Conservation (phyloP, 2,797 vertebrate genomes). For the Erpetoichthys calabaricus region DNA sequence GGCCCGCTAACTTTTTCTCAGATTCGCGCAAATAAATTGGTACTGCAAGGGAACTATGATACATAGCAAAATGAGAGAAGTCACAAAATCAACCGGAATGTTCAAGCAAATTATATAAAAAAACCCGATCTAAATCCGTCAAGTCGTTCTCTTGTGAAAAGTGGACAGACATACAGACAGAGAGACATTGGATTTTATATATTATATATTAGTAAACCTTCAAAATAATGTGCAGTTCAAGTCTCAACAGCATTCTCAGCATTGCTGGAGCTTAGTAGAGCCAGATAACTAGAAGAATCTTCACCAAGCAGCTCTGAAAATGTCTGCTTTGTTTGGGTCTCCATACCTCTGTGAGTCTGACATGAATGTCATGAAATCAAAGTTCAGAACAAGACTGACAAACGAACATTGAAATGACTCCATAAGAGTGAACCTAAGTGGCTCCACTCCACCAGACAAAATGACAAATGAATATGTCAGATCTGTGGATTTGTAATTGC, state of each 20-base stretch:
- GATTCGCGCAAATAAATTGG: no score
- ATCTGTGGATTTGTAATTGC: no score
- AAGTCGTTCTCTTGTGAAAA: no score
- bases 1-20: no score
- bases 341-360: slow-evolving; percentile 15
- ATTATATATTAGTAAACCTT: slow-evolving; percentile 3
- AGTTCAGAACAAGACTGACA: slow-evolving; percentile 17
- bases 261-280: slow-evolving; percentile 11
- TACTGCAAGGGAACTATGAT: no score
- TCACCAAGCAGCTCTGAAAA: slow-evolving; percentile 12
- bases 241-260: slow-evolving; percentile 8
- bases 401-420: slow-evolving; percentile 18
- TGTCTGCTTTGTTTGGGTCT: slow-evolving; percentile 12
- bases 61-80: no score
- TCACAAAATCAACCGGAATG: no score
- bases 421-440: slow-evolving; percentile 13
- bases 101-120: no score
- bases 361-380: slow-evolving; percentile 15
- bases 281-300: slow-evolving; percentile 12
- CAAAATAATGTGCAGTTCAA: slow-evolving; percentile 16
- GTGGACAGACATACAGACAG: no score
- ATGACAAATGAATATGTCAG: no score
- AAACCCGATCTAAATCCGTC: no score
- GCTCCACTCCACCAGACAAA: slow-evolving; percentile 12
- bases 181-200: no score